These are phyloP conservation scores for Haemorhous mexicanus DNA, from an alignment of 2,113 vertebrate genomes.

Conservation along the genomic window DNA sequence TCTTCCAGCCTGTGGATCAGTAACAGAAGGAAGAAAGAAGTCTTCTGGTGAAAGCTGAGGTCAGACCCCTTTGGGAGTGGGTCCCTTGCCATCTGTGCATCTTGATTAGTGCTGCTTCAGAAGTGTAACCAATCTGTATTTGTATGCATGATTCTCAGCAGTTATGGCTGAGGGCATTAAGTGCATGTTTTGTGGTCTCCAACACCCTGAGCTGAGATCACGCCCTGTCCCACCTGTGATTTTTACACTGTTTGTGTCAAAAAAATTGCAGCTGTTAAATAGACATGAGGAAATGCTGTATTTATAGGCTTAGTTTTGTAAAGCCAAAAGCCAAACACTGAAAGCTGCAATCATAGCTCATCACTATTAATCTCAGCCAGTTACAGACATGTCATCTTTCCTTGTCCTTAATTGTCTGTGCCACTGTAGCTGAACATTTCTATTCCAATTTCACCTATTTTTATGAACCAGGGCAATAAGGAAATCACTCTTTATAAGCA, in stretches of 20 bases:
- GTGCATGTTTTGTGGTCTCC: neutral
- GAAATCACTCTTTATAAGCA: neutral
- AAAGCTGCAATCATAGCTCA: neutral
- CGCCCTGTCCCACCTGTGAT: accelerated
- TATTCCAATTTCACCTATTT: neutral
- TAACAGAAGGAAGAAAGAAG: neutral
- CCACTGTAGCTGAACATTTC: neutral
- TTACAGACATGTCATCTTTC: neutral
- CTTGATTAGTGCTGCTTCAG: neutral
- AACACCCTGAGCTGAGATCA: neutral
- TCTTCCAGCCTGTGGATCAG: neutral
- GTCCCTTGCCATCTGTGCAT: neutral
- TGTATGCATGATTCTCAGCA: neutral
- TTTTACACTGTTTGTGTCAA: neutral
- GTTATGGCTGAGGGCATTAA: neutral
- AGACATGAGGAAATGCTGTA: neutral
- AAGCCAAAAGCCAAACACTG: neutral
- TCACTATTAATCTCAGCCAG: neutral
- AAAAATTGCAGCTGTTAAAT: neutral
- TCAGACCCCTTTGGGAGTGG: neutral
- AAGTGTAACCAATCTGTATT: neutral
- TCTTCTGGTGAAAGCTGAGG: neutral
- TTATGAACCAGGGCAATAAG: neutral
- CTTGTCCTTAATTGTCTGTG: neutral
- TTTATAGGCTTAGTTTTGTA: neutral